Evolutionary conservation across 2,888 invertebrate species (phyloP).

Genomic region (Cartodere bifasciata): DNA sequence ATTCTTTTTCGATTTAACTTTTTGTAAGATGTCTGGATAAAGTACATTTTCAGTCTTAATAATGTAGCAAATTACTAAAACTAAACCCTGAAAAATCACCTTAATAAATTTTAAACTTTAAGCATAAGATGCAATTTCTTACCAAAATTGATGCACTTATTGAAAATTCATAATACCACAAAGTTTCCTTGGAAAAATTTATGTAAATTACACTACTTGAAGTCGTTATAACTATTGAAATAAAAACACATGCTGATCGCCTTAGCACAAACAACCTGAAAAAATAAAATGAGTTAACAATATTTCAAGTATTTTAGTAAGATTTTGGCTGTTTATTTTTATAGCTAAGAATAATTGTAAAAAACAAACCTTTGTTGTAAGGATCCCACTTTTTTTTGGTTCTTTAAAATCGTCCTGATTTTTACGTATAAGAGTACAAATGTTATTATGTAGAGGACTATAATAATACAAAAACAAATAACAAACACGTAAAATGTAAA

Average conservation of each 20-base stretch:
- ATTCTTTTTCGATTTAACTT: conserved; percentile 32
- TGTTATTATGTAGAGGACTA: conserved; percentile 53
- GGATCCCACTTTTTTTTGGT: conserved; percentile 45
- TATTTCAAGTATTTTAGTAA: too few species aligned
- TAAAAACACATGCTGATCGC: conserved; percentile 46
- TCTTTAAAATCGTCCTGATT: conserved; percentile 44
- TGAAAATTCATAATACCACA: conserved; percentile 46
- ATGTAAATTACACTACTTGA: conserved; percentile 51
- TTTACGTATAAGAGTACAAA: conserved; percentile 53
- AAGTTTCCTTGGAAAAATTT: conserved; percentile 42
- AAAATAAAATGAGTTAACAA: too few species aligned
- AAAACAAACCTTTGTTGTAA: conserved; percentile 40
- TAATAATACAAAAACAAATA: conserved; percentile 54
- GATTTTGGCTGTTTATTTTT: too few species aligned
- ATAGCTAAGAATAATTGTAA: neutral
- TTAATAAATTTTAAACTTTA: too few species aligned
- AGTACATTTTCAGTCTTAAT: conserved; percentile 43
- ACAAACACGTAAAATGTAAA: conserved; percentile 52
- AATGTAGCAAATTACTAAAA: conserved; percentile 47
- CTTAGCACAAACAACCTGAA: conserved; percentile 48
- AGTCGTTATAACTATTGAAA: conserved; percentile 44
- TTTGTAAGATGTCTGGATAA: conserved; percentile 34
- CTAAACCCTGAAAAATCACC: conserved; percentile 41
- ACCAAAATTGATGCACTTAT: conserved; percentile 44
- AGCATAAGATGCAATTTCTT: conserved; percentile 31